Evolutionary conservation across 2,888 invertebrate genomes (phyloP), one percentile per base, ranked within the genome.

Genomic region (Holacanthella duospinosa): DNA sequence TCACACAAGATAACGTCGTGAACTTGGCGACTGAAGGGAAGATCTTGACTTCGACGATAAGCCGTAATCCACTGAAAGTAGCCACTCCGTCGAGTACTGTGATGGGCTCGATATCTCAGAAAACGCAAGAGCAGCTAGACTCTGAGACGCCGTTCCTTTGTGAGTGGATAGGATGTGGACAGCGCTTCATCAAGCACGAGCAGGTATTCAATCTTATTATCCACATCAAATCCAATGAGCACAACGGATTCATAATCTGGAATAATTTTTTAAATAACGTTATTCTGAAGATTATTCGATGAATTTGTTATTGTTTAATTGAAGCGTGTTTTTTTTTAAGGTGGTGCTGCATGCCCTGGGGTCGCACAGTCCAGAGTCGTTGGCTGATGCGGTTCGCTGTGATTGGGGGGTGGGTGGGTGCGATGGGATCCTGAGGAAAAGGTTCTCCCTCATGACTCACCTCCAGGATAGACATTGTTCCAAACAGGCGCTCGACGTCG

Each of bases 361-460:
- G 60, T 82, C 82, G 0, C 95, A 96, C 79, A 88, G 89, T 78
- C 89, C 91, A 19, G 83, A 83, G 66, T 80, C 79, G 62, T 26
- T 69, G 9, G 73, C 71, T 26, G 85, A 85, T 29, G 90, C 92
- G 76, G 86, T 89, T 68, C 83, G 88, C 24, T 96, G 96, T 76
- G 81, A 88, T 77, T 96, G 96, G 96, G 85, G 88, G 29, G 82
- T 85, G 43, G 67, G 67, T 62, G 71, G 73, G 1, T 93, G 93
- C 78, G 96, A 96, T 80, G 85, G 87, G 54, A 85, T 95, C 77
- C 88, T 89, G 62, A 80, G 96, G 63, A 87, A 89, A 75, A 84
- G 92, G 61, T 95, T 95, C 81, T 97, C 97, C 1, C 80, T 97
- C 43, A 91, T 96, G 84, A 96, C 97, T 64, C 99, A 99, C 79